Percentiles rank a stretch among this genome's conserved stretches.
Conservation (phyloP, 2,888 invertebrate genomes). For the Elysia crispata region DNA sequence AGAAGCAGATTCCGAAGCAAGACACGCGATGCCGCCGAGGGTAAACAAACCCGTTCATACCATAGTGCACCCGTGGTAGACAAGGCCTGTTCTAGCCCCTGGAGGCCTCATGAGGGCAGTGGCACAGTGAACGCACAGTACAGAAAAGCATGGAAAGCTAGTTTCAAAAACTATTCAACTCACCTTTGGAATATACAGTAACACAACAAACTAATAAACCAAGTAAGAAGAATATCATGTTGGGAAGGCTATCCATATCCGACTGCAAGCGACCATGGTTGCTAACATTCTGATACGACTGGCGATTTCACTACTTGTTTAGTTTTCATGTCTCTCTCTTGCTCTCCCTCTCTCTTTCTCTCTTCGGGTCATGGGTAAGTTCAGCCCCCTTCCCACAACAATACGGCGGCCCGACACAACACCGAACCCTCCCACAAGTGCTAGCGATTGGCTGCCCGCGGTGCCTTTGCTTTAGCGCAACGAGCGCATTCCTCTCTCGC, state of each 20-base stretch:
- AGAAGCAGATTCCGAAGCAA: too few species aligned
- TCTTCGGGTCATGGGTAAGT: constrained; percentile 22
- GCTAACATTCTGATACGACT: constrained; percentile 9
- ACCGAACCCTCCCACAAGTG: not conserved
- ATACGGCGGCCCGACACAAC: constrained; percentile 2
- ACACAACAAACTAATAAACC: not conserved
- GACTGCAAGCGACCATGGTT: constrained; percentile 40
- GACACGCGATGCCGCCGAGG: not conserved
- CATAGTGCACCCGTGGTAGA: constrained; percentile 11
- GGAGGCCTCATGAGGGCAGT: not conserved
- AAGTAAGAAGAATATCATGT: constrained; percentile 37
- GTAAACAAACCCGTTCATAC: constrained; percentile 39
- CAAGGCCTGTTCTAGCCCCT: not conserved
- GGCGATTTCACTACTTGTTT: too few species aligned
- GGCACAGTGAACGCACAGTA: not conserved
- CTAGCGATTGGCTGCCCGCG: constrained; percentile 32
- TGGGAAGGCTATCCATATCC: constrained; percentile 38
- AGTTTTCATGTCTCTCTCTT: too few species aligned
- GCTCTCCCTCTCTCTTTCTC: not conserved
- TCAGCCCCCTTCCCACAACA: constrained; percentile 29
- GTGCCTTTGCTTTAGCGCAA: too few species aligned
- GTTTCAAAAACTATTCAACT: not conserved
- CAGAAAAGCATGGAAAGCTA: too few species aligned
- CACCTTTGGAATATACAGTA: constrained; percentile 27
- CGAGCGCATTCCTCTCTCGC: too few species aligned